A percentile compares a stretch with the other conserved stretches of the same genome.
These are phyloP conservation scores for Ferrisia virgata DNA, from an alignment of 2,888 invertebrate species.

Conservation along the genomic window DNA sequence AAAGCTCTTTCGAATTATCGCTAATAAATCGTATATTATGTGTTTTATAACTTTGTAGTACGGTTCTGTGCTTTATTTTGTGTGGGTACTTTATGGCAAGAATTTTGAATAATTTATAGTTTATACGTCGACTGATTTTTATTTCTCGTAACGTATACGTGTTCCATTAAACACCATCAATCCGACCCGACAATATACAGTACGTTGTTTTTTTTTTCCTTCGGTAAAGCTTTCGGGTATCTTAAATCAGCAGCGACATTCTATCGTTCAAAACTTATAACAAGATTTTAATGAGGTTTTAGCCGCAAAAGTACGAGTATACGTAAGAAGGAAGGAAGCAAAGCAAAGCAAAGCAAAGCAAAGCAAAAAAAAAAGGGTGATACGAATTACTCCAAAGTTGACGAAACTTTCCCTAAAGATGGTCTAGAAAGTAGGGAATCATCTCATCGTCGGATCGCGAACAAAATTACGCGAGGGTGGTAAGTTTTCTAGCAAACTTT, in stretches of 20 bases:
- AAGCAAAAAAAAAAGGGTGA: background rate
- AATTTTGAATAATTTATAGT: conserved; percentile 11
- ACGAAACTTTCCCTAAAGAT: background rate
- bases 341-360: background rate
- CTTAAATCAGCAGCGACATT: background rate
- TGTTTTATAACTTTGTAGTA: conserved; percentile 7
- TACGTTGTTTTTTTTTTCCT: background rate
- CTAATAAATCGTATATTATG: conserved; percentile 29
- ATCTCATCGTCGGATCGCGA: too few relatives aligned
- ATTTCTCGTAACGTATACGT: background rate
- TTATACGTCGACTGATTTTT: background rate
- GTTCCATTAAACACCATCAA: background rate
- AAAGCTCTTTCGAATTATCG: conserved; percentile 30
- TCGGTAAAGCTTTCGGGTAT: background rate
- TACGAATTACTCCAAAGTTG: background rate
- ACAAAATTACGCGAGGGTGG: background rate
- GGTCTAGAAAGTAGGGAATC: background rate
- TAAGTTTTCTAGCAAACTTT: background rate
- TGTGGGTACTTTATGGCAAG: background rate
- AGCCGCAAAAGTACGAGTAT: background rate
- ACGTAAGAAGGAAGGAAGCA: too few relatives aligned
- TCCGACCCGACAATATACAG: background rate
- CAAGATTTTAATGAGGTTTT: conserved; percentile 12
- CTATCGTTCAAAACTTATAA: background rate
- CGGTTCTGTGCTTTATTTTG: background rate